Evolutionary conservation across 2,888 invertebrate species (phyloP), one percentile per base, ranked within the genome.

Genomic region (Microctonus aethiopoides): DNA sequence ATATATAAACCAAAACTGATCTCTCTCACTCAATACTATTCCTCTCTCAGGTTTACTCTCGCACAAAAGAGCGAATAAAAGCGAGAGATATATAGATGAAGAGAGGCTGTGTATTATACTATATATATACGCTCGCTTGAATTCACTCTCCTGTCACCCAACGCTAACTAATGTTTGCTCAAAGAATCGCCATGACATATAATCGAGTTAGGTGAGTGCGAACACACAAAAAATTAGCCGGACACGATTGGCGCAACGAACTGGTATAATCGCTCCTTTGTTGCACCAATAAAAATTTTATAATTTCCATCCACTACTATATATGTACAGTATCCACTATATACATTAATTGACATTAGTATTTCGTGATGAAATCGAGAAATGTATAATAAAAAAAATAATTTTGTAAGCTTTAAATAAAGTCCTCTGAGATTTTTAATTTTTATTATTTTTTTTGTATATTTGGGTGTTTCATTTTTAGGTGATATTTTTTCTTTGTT

Each of bases 141-240:
- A 57, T 60, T 57, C 73, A 72, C 73, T 73, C 26, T 13, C 7
- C 16, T 7, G 26, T 74, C 78, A 76, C 69, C 72, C 78, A 76
- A 78, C 77, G 80, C 86, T 86, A 86, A 86, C 86, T 86, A 86
- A 85, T 86, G 86, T 86, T 86, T 86, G 83, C 83, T 79, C 81
- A 83, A 84, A 83, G 82, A 84, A 84, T 84, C 81, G 83, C 81
- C 46, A 74, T 71, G 77, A 77, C 77, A 81, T 79, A 83, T 85
- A 84, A 85, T 85, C 80, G 80, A 81, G 82, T 84, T 81, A 77
- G 70, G 68, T 62, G 66, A 60, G 46, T 51, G 64, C 54, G 61
- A 70, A 59, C 70, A 59, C 70, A 64, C 70, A 72, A 70, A 73
- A 71, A 75, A 78, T 77, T 61, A 64, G 61, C 60, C 20, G 52